These are phyloP conservation scores for Panthera tigris DNA, from an alignment of 2,113 vertebrate species.

Conservation along the genomic window DNA sequence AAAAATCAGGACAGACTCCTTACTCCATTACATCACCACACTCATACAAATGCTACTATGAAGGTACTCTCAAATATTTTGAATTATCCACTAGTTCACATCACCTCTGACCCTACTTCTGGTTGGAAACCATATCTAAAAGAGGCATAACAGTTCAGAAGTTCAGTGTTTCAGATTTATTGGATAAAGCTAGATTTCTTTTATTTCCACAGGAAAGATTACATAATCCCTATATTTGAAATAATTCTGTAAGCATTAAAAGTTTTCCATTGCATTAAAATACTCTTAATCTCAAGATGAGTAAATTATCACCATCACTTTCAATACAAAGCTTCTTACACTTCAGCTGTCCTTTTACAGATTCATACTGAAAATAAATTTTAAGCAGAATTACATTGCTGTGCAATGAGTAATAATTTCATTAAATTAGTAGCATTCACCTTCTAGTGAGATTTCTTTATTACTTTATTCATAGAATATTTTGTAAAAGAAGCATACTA, in stretches of 20 bases:
- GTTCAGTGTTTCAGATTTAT: conserved; percentile 54
- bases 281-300: conserved; percentile 75
- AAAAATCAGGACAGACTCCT: neutral
- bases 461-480: conserved; percentile 82
- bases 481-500: conserved; percentile 79
- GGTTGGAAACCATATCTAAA: neutral
- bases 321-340: conserved; percentile 80
- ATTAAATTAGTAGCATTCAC: conserved; percentile 77
- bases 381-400: conserved; percentile 78
- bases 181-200: conserved; percentile 23
- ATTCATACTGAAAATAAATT: conserved; percentile 81
- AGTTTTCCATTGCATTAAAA: conserved; percentile 77
- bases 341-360: conserved; percentile 79
- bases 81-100: neutral
- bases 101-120: neutral
- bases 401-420: conserved; percentile 82
- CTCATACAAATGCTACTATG: neutral
- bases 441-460: conserved; percentile 80
- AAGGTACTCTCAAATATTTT: neutral
- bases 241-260: conserved; percentile 63
- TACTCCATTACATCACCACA: neutral
- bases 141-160: conserved; percentile 49
- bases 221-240: conserved; percentile 62
- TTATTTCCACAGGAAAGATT: conserved; percentile 65
- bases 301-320: conserved; percentile 81